phyloP scores from a whole-genome alignment of 2,797 vertebrate genomes.

The Epinephelus malabaricus region DNA sequence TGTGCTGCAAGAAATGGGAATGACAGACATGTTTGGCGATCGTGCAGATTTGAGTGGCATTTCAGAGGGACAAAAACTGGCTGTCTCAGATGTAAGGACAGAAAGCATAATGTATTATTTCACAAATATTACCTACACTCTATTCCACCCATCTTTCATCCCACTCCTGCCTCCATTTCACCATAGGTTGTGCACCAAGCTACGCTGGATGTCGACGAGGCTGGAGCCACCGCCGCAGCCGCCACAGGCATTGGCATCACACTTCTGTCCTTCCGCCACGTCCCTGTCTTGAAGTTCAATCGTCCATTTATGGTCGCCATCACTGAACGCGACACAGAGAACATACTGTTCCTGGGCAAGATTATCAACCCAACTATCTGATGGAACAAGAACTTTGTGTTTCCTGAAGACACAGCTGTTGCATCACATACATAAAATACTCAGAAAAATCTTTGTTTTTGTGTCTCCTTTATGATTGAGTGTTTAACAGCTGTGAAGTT shows the following conservation, averaged over 20 bases:
- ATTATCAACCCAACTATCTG: slow-evolving; percentile 79
- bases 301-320: slow-evolving; percentile 90
- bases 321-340: slow-evolving; percentile 81
- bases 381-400: slow-evolving; percentile 37
- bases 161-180: slow-evolving; percentile 9
- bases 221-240: slow-evolving; percentile 87
- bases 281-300: slow-evolving; percentile 84
- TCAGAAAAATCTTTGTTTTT: slow-evolving; percentile 7
- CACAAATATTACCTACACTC: neutral
- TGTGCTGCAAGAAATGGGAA: slow-evolving; percentile 82
- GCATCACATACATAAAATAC: slow-evolving; percentile 28
- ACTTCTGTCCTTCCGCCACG: slow-evolving; percentile 61
- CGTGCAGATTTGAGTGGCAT: slow-evolving; percentile 82
- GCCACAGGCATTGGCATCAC: slow-evolving; percentile 80
- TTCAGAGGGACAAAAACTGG: slow-evolving; percentile 55
- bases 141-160: neutral
- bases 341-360: slow-evolving; percentile 81
- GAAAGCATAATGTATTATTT: no score
- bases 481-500: neutral
- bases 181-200: slow-evolving; percentile 90
- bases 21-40: slow-evolving; percentile 80
- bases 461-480: neutral
- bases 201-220: slow-evolving; percentile 90
- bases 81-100: slow-evolving; percentile 78
- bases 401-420: slow-evolving; percentile 1